phyloP scores from a whole-genome alignment of 1,140 invertebrate genomes.

The Frieseomelitta varia region DNA sequence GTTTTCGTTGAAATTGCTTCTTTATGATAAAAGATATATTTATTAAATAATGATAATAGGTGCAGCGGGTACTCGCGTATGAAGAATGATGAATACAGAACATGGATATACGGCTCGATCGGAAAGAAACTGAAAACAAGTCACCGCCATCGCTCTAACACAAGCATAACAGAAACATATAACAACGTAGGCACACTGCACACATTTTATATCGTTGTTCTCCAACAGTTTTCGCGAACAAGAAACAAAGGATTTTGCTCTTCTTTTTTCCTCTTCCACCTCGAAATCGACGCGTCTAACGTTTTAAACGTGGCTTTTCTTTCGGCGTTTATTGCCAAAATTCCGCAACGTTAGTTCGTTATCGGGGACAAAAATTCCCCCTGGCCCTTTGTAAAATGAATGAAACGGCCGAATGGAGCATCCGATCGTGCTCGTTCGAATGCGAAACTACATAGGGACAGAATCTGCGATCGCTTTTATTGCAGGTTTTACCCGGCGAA shows the following conservation, averaged over 20 bases:
- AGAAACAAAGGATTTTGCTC: neutral
- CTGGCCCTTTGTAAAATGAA: slow-evolving; percentile 51
- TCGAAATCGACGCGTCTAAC: neutral
- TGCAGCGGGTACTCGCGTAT: no score
- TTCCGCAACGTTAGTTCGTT: slow-evolving; percentile 50
- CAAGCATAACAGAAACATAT: no score
- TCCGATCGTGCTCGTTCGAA: slow-evolving; percentile 53
- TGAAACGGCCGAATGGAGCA: slow-evolving; percentile 47
- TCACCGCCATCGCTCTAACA: no score
- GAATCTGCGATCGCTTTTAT: slow-evolving; percentile 66
- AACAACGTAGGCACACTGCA: no score
- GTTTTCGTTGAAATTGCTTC: no score
- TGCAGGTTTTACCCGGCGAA: slow-evolving; percentile 60
- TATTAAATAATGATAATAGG: no score
- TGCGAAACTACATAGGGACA: slow-evolving; percentile 57
- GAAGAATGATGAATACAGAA: no score
- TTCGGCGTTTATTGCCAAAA: slow-evolving; percentile 15
- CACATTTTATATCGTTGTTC: no score
- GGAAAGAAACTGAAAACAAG: no score
- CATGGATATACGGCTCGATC: no score
- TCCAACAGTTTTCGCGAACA: neutral
- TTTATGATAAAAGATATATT: no score
- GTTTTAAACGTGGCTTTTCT: neutral
- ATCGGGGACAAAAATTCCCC: slow-evolving; percentile 45
- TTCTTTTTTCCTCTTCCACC: neutral